phyloP scores from a whole-genome alignment of 2,113 vertebrate genomes.

The Morphnarchus princeps region DNA sequence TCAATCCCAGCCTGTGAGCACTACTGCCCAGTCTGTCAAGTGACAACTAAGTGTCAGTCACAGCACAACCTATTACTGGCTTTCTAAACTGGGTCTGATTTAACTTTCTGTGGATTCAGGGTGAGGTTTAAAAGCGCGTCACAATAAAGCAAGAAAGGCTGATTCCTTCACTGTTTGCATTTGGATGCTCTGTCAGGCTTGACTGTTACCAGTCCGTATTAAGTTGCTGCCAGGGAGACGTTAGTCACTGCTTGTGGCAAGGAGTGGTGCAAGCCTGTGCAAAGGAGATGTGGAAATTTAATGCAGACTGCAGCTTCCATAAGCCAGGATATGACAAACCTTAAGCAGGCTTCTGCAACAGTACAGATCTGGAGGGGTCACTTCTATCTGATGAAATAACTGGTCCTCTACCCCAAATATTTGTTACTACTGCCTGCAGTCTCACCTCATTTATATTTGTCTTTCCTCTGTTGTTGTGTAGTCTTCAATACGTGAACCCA shows the following conservation, averaged over 20 bases:
- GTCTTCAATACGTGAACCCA: neutral
- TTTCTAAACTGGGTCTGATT: neutral
- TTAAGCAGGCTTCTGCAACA: neutral
- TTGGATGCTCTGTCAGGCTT: neutral
- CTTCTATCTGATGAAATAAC: neutral
- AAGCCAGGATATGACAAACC: neutral
- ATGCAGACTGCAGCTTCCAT: neutral
- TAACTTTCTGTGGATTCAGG: neutral
- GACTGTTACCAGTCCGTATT: neutral
- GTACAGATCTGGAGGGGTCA: neutral
- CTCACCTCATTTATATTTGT: neutral
- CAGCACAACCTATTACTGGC: neutral
- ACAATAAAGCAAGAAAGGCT: neutral
- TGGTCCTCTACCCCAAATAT: neutral
- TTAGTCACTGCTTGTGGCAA: conserved; percentile 24
- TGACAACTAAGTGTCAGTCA: neutral
- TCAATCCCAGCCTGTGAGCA: neutral
- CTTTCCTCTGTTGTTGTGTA: neutral
- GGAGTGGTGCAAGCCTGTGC: neutral
- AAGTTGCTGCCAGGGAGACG: neutral
- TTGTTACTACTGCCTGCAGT: neutral
- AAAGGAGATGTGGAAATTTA: neutral
- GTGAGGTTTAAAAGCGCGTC: neutral
- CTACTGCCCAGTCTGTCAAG: neutral
- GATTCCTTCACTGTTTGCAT: neutral